A percentile compares a stretch with the other conserved stretches of the same genome.
Conservation (phyloP, 2,888 invertebrate genomes). For the Athalia circularis region DNA sequence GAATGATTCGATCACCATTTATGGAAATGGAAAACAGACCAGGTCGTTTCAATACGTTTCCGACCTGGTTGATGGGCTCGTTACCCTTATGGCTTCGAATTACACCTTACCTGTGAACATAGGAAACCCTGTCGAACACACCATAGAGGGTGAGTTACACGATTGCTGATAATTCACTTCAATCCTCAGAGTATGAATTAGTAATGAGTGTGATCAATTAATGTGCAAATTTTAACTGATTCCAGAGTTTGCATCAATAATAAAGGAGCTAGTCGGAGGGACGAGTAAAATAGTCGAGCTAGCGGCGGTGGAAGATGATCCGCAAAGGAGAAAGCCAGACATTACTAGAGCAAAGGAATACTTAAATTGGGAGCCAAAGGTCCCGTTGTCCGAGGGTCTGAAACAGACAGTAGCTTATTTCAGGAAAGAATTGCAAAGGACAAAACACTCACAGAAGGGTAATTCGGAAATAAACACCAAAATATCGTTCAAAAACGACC, state of each 20-base stretch:
- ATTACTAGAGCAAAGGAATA: slow-evolving; percentile 90
- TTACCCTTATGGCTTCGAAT: slow-evolving; percentile 95
- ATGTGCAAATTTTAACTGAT: slow-evolving; percentile 55
- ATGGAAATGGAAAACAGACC: slow-evolving; percentile 92
- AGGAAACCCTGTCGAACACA: slow-evolving; percentile 98
- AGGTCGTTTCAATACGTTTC: slow-evolving; percentile 98
- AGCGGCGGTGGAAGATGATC: slow-evolving; percentile 96
- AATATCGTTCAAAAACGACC: slow-evolving; percentile 66
- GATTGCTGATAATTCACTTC: neutral
- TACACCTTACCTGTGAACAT: slow-evolving; percentile 95
- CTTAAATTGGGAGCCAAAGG: slow-evolving; percentile 95
- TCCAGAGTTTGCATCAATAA: slow-evolving; percentile 90
- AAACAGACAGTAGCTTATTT: slow-evolving; percentile 96
- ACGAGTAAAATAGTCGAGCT: slow-evolving; percentile 88
- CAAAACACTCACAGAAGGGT: slow-evolving; percentile 77
- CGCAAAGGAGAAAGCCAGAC: slow-evolving; percentile 94
- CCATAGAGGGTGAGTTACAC: slow-evolving; percentile 84
- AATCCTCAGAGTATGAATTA: neutral
- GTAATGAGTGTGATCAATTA: neutral
- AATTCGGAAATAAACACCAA: slow-evolving; percentile 67
- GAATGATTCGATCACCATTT: slow-evolving; percentile 93
- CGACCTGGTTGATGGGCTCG: slow-evolving; percentile 96
- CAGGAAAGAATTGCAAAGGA: slow-evolving; percentile 86
- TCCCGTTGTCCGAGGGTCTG: slow-evolving; percentile 89
- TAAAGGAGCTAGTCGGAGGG: slow-evolving; percentile 90